Conservation (phyloP, 2,113 vertebrate species). For the Chaetorhynchus papuensis region DNA sequence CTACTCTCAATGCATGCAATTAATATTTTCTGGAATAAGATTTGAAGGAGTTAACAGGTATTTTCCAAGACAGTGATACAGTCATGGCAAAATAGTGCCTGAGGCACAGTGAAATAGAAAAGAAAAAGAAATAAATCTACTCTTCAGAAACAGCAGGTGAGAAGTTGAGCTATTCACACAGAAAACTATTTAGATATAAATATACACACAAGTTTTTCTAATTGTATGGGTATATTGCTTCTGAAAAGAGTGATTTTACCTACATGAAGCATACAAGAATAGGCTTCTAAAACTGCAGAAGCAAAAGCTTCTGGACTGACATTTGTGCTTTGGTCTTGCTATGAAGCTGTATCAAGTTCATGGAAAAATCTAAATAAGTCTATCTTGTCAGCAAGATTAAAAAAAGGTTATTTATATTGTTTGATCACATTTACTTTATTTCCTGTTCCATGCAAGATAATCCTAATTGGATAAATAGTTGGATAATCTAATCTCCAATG, state of each 20-base stretch:
- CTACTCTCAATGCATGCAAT: background rate
- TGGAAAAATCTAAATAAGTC: background rate
- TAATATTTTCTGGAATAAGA: background rate
- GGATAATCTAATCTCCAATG: slow-evolving; percentile 33
- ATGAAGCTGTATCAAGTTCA: background rate
- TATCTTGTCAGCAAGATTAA: background rate
- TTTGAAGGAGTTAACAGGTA: background rate
- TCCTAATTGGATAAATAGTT: slow-evolving; percentile 39
- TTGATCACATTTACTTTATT: slow-evolving; percentile 26
- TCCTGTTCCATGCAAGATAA: slow-evolving; percentile 8
- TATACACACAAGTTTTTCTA: background rate
- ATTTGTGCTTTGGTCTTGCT: background rate
- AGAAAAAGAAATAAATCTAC: background rate
- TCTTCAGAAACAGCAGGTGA: background rate
- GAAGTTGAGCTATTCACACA: background rate
- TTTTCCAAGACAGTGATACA: background rate
- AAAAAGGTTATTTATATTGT: background rate
- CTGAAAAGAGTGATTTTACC: background rate
- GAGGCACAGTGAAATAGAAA: background rate
- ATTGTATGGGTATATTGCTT: background rate
- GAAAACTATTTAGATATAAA: background rate
- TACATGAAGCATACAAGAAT: background rate
- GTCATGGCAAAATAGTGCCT: background rate
- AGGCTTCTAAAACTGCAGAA: background rate
- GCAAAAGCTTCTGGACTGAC: background rate